Base-by-base conservation (phyloP, 2,797 vertebrate genomes). In the Potorous gilbertii region DNA sequence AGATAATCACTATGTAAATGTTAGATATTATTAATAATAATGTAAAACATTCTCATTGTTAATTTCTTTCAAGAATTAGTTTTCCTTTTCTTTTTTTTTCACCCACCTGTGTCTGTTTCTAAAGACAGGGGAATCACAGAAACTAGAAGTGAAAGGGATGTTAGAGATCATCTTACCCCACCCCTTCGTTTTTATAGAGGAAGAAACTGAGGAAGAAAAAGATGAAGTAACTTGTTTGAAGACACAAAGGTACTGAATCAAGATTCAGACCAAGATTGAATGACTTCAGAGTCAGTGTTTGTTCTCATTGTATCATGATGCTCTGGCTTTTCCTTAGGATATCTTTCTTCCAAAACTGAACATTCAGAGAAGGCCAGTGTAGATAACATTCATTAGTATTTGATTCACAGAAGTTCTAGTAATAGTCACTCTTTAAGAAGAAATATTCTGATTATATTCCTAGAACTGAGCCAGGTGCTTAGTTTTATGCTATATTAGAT, bases 401-500 rank as follows among this genome's bases (percentile, higher is more conserved):
- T 50, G 40, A 50, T 96, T 94, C 46, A 97, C 57, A 46, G 4
- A 52, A 74, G 1, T 27, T 91, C 91, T 96, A 96, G 91, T 91
- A 96, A 93, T 24, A 91, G 55, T 50, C 28, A 96, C 40, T 54
- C 52, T 92, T 93, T 97, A n/a, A 94, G 92, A 90, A 55, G 81
- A 96, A 54, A 31, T 95, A 62, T 94, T 24, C 94, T 74, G 90
- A 94, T 95, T 96, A 81, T 46, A 27, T 27, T 87, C 10, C 74
- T 87, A 87, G 10, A 87, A 87, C 21, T 87, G 40, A 24, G 10
- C 21, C 74, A 87, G 74, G 13, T 40, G 46, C n/a, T 81, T 46
- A 50, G 21, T 87, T 46, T 50, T 21, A 55, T 57, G 27, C 91
- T 92, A 27, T 40, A 1, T 74, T 59, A 89, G 90, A 92, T 92